These are phyloP conservation scores for Aphelinus atriplicis DNA, from an alignment of 1,140 invertebrate genomes.

Conservation along the genomic window DNA sequence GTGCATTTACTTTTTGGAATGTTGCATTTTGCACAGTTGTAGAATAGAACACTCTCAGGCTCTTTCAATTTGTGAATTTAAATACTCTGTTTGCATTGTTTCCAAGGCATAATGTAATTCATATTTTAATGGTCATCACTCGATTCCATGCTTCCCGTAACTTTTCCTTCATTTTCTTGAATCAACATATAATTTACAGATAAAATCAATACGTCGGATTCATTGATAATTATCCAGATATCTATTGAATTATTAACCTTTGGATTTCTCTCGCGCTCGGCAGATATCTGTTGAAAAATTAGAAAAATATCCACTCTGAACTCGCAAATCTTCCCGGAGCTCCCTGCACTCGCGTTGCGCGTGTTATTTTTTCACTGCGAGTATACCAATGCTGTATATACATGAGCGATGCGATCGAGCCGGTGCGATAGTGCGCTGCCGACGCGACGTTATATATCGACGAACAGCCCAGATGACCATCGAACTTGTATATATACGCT, in stretches of 20 bases:
- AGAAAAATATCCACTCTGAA: not conserved
- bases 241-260: not conserved
- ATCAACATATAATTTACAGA: too few species aligned
- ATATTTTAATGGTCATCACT: too few species aligned
- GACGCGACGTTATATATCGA: conserved; percentile 30
- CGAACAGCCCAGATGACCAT: conserved; percentile 16
- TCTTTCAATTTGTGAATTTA: too few species aligned
- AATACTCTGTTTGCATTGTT: too few species aligned
- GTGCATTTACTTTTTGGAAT: too few species aligned
- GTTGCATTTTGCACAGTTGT: too few species aligned
- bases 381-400: not conserved
- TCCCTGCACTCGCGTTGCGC: not conserved
- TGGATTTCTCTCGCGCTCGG: not conserved
- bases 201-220: too few species aligned
- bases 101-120: too few species aligned
- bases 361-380: conserved; percentile 5
- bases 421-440: not conserved
- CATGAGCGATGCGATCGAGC: conserved; percentile 22
- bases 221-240: too few species aligned
- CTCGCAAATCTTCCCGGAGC: conserved; percentile 4
- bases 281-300: not conserved
- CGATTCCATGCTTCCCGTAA: too few species aligned
- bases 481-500: conserved; percentile 5
- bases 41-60: too few species aligned
- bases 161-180: too few species aligned